Evolutionary conservation across 2,113 vertebrate genomes (phyloP).

Genomic region (Bubo blakistoni): DNA sequence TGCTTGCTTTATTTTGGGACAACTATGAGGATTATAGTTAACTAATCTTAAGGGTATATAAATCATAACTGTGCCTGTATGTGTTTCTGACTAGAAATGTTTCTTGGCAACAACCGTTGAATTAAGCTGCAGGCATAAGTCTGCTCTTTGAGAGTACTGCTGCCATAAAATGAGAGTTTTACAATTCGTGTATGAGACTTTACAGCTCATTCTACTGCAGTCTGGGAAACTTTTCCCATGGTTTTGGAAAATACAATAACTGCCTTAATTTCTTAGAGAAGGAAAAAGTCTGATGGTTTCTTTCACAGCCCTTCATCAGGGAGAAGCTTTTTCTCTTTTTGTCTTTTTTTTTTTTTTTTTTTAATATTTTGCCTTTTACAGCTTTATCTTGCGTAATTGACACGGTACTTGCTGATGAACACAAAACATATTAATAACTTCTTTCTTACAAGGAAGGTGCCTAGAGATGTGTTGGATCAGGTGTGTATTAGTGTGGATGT

Average conservation of each 20-base stretch:
- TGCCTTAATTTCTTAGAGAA: not conserved
- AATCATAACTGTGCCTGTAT: not conserved
- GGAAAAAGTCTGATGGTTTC: not conserved
- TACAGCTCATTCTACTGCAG: not conserved
- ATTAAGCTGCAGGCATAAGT: constrained; percentile 15
- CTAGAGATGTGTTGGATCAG: not conserved
- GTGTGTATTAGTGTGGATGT: not conserved
- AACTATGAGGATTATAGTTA: not conserved
- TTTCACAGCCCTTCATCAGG: not conserved
- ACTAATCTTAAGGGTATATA: not conserved
- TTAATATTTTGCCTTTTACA: not conserved
- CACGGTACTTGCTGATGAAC: not conserved
- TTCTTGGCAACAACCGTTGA: constrained; percentile 22
- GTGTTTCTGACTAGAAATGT: not conserved
- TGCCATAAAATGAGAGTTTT: not conserved
- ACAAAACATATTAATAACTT: not conserved
- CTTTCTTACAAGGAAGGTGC: not conserved
- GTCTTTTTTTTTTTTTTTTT: not conserved
- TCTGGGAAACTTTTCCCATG: not conserved
- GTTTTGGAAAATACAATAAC: not conserved
- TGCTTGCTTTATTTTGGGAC: not conserved
- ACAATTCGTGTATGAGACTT: not conserved
- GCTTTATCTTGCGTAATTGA: not conserved
- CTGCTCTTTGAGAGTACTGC: not conserved
- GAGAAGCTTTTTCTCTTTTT: not conserved